Conservation (phyloP, 2,113 vertebrate species). For the Actenoides hombroni region DNA sequence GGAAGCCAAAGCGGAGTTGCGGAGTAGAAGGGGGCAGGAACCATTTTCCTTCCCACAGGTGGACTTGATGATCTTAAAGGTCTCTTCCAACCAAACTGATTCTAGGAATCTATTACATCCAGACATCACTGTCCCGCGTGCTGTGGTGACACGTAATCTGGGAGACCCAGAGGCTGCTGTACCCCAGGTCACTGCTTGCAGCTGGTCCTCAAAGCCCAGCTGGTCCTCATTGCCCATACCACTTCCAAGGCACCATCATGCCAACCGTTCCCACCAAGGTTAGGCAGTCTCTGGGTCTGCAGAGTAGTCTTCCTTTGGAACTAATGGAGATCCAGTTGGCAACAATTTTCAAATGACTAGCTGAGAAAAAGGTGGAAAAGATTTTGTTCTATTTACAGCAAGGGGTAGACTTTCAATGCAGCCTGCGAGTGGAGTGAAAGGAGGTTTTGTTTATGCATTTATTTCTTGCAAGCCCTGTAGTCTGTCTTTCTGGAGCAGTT, state of each 20-base stretch:
- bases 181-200: fast-evolving
- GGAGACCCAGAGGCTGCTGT: background rate
- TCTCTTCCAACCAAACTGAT: no score
- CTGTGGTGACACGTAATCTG: background rate
- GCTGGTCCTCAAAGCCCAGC: background rate
- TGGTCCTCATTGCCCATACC: no score
- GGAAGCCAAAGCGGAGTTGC: background rate
- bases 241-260: background rate
- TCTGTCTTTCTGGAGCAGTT: background rate
- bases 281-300: background rate
- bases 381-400: background rate
- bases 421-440: background rate
- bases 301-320: background rate
- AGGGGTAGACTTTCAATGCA: background rate
- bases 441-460: background rate
- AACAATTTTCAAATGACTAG: background rate
- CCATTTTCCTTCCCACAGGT: background rate
- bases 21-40: background rate
- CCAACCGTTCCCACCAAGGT: background rate
- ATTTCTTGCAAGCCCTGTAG: background rate
- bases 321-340: fast-evolving
- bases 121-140: background rate
- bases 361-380: background rate
- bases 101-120: background rate
- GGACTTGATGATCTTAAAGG: no score